These are phyloP conservation scores for Chirona hameri DNA, from an alignment of 2,888 invertebrate genomes.

Conservation along the genomic window DNA sequence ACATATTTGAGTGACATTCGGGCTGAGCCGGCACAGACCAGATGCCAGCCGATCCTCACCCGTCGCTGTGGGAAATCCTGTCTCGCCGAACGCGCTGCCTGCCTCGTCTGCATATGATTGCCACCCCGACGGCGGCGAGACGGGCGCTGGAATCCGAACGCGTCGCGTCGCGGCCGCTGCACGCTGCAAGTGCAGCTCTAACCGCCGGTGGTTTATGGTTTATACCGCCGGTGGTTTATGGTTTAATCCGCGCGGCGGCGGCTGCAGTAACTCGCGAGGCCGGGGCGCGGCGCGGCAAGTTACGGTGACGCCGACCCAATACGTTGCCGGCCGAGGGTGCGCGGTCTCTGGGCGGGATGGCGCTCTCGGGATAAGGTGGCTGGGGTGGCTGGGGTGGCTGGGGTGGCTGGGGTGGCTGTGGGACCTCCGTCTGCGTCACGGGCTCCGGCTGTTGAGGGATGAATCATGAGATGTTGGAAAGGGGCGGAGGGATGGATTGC, in stretches of 20 bases:
- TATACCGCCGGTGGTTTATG: neutral
- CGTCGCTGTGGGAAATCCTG: neutral
- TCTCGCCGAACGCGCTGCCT: neutral
- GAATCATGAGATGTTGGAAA: no score
- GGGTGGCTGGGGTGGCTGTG: no score
- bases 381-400: no score
- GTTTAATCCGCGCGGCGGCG: neutral
- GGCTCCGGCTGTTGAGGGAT: no score
- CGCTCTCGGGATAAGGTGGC: neutral
- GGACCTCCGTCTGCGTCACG: no score
- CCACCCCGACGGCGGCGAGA: neutral
- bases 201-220: neutral
- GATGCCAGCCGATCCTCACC: no score
- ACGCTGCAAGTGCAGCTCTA: neutral
- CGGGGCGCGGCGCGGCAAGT: neutral
- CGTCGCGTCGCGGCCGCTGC: neutral
- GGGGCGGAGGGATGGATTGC: no score
- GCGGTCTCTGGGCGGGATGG: neutral
- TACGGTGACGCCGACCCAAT: neutral
- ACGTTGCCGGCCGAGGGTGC: neutral
- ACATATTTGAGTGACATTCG: no score
- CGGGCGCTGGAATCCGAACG: neutral
- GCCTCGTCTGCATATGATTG: neutral
- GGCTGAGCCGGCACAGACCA: no score
- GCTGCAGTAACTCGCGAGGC: neutral